Conservation (phyloP, 2,888 invertebrate species). For the Apamea monoglypha region DNA sequence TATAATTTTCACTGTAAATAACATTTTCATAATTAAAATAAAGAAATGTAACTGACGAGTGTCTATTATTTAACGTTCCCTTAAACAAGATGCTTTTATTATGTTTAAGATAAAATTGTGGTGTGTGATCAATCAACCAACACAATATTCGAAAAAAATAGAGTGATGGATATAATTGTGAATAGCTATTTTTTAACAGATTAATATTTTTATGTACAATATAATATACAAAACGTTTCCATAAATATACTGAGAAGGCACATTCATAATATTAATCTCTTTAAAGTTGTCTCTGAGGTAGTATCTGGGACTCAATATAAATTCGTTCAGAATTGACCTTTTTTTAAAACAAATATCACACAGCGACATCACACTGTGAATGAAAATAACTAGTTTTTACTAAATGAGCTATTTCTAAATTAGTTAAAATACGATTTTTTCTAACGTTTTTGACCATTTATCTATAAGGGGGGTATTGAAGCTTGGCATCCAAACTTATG, state of each 20-base stretch:
- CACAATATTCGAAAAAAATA: background rate
- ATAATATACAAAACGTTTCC: background rate
- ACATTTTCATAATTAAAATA: background rate
- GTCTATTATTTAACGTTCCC: background rate
- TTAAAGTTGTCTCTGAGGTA: background rate
- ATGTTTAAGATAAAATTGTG: background rate
- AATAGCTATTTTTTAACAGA: background rate
- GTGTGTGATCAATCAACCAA: background rate
- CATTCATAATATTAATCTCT: background rate
- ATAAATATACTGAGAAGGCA: no score
- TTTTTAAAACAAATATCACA: no score
- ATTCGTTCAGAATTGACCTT: no score
- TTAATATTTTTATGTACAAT: background rate
- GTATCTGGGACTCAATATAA: background rate
- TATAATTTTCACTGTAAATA: conserved; percentile 14
- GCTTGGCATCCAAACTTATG: no score
- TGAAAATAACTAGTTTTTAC: no score
- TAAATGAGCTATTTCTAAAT: no score
- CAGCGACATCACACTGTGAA: no score
- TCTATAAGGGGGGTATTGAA: no score
- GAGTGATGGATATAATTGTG: background rate
- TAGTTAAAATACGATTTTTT: no score
- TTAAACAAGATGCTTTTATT: background rate
- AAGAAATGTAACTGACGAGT: background rate
- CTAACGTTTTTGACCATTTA: no score